Percentiles rank a stretch among this genome's conserved stretches.
These are phyloP conservation scores for Polyodon spathula DNA, from an alignment of 2,113 vertebrate species.

Conservation along the genomic window DNA sequence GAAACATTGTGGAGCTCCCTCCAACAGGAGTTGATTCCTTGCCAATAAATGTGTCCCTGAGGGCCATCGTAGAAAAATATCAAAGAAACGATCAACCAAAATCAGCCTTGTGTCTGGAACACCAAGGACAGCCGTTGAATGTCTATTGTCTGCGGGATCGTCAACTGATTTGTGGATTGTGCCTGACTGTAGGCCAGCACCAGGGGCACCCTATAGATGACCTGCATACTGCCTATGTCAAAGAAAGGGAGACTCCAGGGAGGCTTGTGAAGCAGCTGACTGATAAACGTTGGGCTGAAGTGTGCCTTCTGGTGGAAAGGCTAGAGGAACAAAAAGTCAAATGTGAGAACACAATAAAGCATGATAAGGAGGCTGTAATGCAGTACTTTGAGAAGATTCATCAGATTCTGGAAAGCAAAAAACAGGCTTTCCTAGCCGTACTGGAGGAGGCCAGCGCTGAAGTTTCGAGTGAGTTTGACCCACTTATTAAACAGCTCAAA, in stretches of 20 bases:
- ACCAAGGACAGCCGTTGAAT: slow-evolving; percentile 74
- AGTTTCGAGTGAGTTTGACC: slow-evolving; percentile 51
- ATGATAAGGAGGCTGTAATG: slow-evolving; percentile 52
- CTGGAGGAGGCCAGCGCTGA: slow-evolving; percentile 44
- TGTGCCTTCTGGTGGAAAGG: slow-evolving; percentile 50
- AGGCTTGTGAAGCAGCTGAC: slow-evolving; percentile 55
- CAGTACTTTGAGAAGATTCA: slow-evolving; percentile 59
- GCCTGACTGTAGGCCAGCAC: slow-evolving; percentile 77
- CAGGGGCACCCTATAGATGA: slow-evolving; percentile 75
- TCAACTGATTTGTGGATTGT: slow-evolving; percentile 76
- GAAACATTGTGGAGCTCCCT: slow-evolving; percentile 65
- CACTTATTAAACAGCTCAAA: slow-evolving; percentile 65
- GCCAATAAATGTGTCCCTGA: slow-evolving; percentile 75
- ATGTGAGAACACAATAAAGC: slow-evolving; percentile 53
- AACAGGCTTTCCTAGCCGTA: slow-evolving; percentile 49
- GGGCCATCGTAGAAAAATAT: slow-evolving; percentile 83
- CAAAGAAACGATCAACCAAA: slow-evolving; percentile 50
- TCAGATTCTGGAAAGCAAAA: slow-evolving; percentile 53
- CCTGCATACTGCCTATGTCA: slow-evolving; percentile 65
- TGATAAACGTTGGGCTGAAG: slow-evolving; percentile 53
- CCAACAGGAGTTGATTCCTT: slow-evolving; percentile 58
- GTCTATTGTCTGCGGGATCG: slow-evolving; percentile 76
- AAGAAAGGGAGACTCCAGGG: slow-evolving; percentile 51
- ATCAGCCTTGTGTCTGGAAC: slow-evolving; percentile 59
- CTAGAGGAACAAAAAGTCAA: slow-evolving; percentile 57